These are phyloP conservation scores for Caenorhabditis remanei DNA, from an alignment of 1,140 invertebrate genomes.

Conservation along the genomic window DNA sequence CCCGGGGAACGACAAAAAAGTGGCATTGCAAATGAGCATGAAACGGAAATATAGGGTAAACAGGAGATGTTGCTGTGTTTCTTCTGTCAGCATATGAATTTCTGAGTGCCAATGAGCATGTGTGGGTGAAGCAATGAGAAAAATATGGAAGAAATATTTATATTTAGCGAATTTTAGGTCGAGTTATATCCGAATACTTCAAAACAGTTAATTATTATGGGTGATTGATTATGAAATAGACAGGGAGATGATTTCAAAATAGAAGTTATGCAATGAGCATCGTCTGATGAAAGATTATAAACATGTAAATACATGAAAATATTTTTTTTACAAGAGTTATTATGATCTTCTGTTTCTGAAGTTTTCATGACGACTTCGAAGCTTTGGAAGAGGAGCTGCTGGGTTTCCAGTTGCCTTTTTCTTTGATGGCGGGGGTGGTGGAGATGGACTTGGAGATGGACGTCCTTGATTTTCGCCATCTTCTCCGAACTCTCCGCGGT, in stretches of 20 bases:
- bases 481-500: background rate
- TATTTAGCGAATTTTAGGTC: no score
- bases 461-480: background rate
- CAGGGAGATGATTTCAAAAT: no score
- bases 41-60: background rate
- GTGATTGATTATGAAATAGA: no score
- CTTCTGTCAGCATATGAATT: background rate
- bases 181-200: no score
- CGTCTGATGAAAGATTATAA: no score
- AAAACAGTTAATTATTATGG: no score
- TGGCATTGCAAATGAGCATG: conserved; percentile 42
- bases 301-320: background rate
- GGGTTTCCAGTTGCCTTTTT: no score
- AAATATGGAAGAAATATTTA: no score
- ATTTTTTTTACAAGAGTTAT: no score
- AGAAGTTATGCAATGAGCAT: no score
- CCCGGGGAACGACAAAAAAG: conserved; percentile 29
- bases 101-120: background rate
- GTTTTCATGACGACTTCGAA: conserved; percentile 13
- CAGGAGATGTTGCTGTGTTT: background rate
- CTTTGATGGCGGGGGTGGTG: background rate
- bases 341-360: background rate
- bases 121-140: no score
- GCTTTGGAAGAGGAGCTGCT: background rate
- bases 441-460: background rate